Evolutionary conservation across 2,797 vertebrate species (phyloP), one percentile per base, ranked within the genome.

Genomic region (Manis javanica): DNA sequence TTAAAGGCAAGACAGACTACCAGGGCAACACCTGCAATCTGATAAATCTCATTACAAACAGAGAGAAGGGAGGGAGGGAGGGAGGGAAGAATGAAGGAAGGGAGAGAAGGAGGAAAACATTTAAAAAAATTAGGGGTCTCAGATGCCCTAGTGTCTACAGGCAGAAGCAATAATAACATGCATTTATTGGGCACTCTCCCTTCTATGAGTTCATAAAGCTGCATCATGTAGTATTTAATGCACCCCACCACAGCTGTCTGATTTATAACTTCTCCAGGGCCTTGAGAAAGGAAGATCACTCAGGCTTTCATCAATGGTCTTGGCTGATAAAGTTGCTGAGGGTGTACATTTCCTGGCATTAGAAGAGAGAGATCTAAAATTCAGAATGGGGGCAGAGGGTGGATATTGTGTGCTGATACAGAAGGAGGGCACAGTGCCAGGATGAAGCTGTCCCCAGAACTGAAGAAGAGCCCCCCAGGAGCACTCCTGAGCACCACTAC

Each of bases 241-340:
- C 91, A 46, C 49, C 19, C 42, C 46, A 90, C 49, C 61, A 59
- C 46, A 93, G 31, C n/a, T 9, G 10, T 75, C 23, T 96, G 95
- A 97, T 97, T 97, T 96, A 96, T 87, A 78, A 75, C 92, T 96
- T 96, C 81, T 95, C 78, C 34, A 61, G 29, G n/a, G 34, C 74
- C 57, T 94, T 74, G 24, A 95, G 69, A 61, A 61, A 79, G 16
- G 23, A 96, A 91, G 74, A 64, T 69, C 3, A 0, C 63, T 84
- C 21, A 34, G 18, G 86, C 51, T 94, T 94, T 91, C 91, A 87
- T 14, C 23, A 13, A 49, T 87, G 55, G 69, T 81, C 85, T 92
- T 59, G 21, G 29, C 68, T 93, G 63, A 61, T 64, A 69, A 86
- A 66, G 59, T 85, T 79, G 57, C 61, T 81, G 49, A 95, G 71